Conservation (phyloP, 2,797 vertebrate species). For the Girardinus metallicus region DNA sequence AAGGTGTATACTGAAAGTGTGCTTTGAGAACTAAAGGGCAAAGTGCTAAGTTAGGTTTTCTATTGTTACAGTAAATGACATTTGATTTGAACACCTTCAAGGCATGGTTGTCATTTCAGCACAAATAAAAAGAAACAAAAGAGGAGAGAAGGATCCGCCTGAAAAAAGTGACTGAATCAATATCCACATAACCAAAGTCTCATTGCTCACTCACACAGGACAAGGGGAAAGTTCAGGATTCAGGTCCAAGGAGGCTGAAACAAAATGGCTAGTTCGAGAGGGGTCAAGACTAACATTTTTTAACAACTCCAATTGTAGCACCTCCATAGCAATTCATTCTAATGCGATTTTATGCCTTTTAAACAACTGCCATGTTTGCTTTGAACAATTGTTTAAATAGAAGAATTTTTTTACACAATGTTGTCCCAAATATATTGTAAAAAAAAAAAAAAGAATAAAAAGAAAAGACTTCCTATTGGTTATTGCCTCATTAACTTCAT, state of each 20-base stretch:
- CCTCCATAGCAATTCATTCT: not conserved
- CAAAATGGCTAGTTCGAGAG: not conserved
- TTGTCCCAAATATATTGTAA: not conserved
- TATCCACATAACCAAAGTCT: conserved; percentile 24
- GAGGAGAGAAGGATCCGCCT: conserved; percentile 51
- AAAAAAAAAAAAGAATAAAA: not conserved
- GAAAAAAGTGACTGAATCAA: conserved; percentile 39
- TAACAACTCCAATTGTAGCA: not conserved
- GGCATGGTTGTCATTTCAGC: conserved; percentile 64
- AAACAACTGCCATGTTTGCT: not conserved
- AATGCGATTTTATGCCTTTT: not conserved
- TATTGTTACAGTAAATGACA: conserved; percentile 57
- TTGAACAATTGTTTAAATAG: not conserved
- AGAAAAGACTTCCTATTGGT: not conserved
- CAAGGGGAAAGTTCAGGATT: conserved; percentile 18
- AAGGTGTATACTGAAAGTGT: conserved; percentile 21
- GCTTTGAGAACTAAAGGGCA: conserved; percentile 51
- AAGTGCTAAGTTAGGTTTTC: conserved; percentile 49
- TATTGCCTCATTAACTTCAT: not conserved
- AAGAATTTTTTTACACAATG: not conserved
- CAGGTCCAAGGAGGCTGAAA: not conserved
- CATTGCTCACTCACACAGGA: conserved; percentile 38
- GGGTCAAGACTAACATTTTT: not conserved
- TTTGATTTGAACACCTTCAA: conserved; percentile 70
- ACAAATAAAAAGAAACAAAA: conserved; percentile 52